Evolutionary conservation across 2,888 invertebrate species (phyloP), one percentile per base, ranked within the genome.

Genomic region (Axea sp.): DNA sequence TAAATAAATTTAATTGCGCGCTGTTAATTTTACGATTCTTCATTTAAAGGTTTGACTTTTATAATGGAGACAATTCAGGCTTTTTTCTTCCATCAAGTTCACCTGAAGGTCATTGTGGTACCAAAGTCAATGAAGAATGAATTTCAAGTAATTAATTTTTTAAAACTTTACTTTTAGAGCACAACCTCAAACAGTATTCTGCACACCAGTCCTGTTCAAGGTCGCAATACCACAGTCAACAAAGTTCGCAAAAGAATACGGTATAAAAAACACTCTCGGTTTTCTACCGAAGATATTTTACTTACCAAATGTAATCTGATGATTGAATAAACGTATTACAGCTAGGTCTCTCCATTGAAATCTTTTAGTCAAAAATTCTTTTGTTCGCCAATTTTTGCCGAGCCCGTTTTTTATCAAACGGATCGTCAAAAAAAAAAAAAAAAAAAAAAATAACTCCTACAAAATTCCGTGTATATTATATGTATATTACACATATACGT

Each of bases 201-300:
- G 68, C 51, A 68, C 59, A 51, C 28, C 43, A 59, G 68, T 30
- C 59, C 59, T 68, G 51, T 30, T 59, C 59, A 68, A 68, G 68
- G 68, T 45, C 59, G 37, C 68, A 30, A 51, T 68, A 43, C 68
- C 41, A 51, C 49, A 49, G 37, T 51, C 68, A 31, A 59, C 43
- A 60, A 59, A 51, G 49, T 60, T 60, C 51, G 30, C 28, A 15
- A 68, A 68, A 59, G 59, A 68, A 59, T 51, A 51, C 55, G 6
- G 28, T 30, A 24, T 11, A 55, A 65, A 55, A 55, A 53, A 33
- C 37, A 11, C 11, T 47, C 41, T 22, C 19, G 8, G 24, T 15
- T 24, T 15, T 22, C 9, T 14, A 6, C 31, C 12, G 22, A 60
- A 39, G 49, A 49, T 39, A 12, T 6, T 60, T 37, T 31, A 19